Base-by-base conservation (phyloP, 2,888 invertebrate species). In the Gibbula magus region DNA sequence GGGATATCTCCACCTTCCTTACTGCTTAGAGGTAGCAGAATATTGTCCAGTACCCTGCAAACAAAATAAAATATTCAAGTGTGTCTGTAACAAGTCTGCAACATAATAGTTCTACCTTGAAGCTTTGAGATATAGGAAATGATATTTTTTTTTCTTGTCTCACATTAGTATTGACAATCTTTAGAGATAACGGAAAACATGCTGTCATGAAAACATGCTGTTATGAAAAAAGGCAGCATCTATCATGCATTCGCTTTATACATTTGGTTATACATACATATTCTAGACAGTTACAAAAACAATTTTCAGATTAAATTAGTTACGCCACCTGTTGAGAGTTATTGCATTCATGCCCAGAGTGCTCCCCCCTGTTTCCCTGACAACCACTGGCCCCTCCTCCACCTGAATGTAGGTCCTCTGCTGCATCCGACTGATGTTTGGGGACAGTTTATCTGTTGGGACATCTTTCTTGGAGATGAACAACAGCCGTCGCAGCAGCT, bases 311-410 rank as follows among this genome's bases (percentile, higher is more conserved):
- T 45, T 10, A 8, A 4, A 45, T 45, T 45, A 13, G n/a, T 10
- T 13, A 8, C 3, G 35, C 4, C n/a, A 61, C 61, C 61, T 61
- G 7, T 13, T 61, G 29, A 61, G 61, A 29, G 29, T 18, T 61
- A 29, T 29, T 25, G 29, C 25, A 61, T 61, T 29, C 61, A 61
- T 61, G 16, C 61, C 61, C 3, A 16, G 29, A 35, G 70, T 32
- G 35, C 35, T 70, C 32, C 70, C 70, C 35, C 70, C 70, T 70
- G 70, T 70, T 70, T 70, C 70, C 70, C 18, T 70, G 70, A 70
- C 70, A 70, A 70, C 70, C 39, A 39, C 16, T 18, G 70, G 70
- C n/a, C 70, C 70, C 3, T 35, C 70, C 20, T 70, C 70, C 20
- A 20, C 20, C 35, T 70, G 70, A 39, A 70, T 70, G 70, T 70